Base-by-base conservation (phyloP, 2,797 vertebrate genomes). In the Microctenopoma lineatum region DNA sequence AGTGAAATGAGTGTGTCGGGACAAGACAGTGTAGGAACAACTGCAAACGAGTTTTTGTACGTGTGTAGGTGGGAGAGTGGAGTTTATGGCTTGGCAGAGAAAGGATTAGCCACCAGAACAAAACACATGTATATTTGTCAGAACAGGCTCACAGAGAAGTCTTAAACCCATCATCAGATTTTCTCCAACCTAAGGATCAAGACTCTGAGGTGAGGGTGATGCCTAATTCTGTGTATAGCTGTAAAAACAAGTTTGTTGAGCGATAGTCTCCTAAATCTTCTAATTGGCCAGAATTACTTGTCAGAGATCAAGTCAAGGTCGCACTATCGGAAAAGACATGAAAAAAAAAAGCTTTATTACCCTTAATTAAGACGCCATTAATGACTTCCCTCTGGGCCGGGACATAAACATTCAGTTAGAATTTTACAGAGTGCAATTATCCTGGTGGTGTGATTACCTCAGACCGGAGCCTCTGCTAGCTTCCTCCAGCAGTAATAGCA, bases 311-410 rank as follows among this genome's bases (percentile, higher is more conserved):
- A 80, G 79, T 87, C 80, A 72, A 81, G 90, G 90, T 90, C 75
- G 52, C 54, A 80, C 39, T 42, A 75, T 83, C 85, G 84, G 84
- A 83, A 79, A 84, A 89, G 74, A 81, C 78, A 87, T 59, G 32
- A 9, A 9, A 34, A 32, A 41, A 75, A 78, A 71, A 59, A 70
- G 38, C 75, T 87, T 90, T 88, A 91, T 90, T 90, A 73, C 90
- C 81, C 86, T 90, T 92, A 91, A 92, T 92, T 88, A 92, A 90
- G 83, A 88, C 86, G 85, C 80, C 90, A 93, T 92, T 92, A 93
- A 93, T 92, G 90, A 86, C 87, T 92, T 92, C 89, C 91, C 91
- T 72, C 79, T 77, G 90, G 86, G 82, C 69, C 66, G 78, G 85
- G 84, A 89, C 83, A 89, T 92, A 90, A 93, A 93, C 89, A 90